A percentile compares a stretch with the other conserved stretches of the same genome.
phyloP scores from a whole-genome alignment of 2,113 vertebrate genomes.

The Synodontis membranacea region DNA sequence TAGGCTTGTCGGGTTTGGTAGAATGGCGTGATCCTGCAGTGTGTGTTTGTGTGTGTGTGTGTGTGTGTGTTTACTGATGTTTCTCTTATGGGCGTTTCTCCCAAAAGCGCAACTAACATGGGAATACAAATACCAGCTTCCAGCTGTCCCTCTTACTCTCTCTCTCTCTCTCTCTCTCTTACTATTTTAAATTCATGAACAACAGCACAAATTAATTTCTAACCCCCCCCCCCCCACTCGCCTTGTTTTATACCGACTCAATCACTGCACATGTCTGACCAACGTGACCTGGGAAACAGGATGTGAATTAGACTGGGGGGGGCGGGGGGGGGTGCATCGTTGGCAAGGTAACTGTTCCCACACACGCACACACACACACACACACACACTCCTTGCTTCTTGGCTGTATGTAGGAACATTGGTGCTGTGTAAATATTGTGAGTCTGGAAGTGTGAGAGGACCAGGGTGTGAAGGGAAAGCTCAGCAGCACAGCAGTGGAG shows the following conservation, averaged over 20 bases:
- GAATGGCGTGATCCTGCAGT: constrained; percentile 17
- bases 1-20: constrained; percentile 16
- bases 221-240: no score
- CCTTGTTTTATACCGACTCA: not conserved
- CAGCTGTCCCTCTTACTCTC: not conserved
- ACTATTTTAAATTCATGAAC: not conserved
- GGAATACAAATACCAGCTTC: constrained; percentile 1
- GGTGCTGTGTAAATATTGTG: constrained; percentile 49
- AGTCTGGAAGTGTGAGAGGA: constrained; percentile 16
- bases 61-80: not conserved
- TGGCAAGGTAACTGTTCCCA: not conserved
- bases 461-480: not conserved
- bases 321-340: not conserved
- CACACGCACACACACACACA: constrained; percentile 22
- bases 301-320: constrained; percentile 37
- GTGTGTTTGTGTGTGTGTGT: constrained; percentile 29
- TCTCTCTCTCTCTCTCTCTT: not conserved
- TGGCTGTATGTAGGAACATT: constrained; percentile 21
- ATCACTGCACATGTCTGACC: constrained; percentile 39
- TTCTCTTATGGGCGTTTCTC: not conserved
- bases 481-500: constrained; percentile 11
- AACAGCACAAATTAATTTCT: not conserved
- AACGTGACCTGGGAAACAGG: constrained; percentile 38
- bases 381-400: not conserved
- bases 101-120: not conserved